Percentiles rank a stretch among this genome's conserved stretches.
Conservation (phyloP, 2,888 invertebrate species). For the Hecatera dysodea region DNA sequence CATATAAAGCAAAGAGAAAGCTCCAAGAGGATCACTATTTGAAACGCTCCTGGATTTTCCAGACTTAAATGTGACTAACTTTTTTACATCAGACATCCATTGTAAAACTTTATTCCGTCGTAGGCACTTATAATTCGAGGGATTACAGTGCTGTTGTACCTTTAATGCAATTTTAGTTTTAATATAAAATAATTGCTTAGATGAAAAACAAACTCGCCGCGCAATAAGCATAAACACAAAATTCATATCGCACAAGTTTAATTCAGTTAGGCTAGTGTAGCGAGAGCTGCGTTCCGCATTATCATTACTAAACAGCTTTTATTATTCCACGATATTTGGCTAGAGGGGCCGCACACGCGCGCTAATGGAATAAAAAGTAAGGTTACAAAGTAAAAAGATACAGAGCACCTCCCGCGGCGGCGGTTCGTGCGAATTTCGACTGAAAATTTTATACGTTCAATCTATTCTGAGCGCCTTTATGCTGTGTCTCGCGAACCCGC, state of each 20-base stretch:
- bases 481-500: slow-evolving; percentile 88
- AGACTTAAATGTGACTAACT: slow-evolving; percentile 81
- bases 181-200: slow-evolving; percentile 69
- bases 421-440: slow-evolving; percentile 89
- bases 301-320: slow-evolving; percentile 90
- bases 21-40: slow-evolving; percentile 84
- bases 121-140: slow-evolving; percentile 48
- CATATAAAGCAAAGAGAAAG: slow-evolving; percentile 86
- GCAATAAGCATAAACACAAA: slow-evolving; percentile 82
- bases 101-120: slow-evolving; percentile 73
- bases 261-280: slow-evolving; percentile 85
- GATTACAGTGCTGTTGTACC: slow-evolving; percentile 5
- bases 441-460: slow-evolving; percentile 91
- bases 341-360: slow-evolving; percentile 89
- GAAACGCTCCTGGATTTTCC: slow-evolving; percentile 79
- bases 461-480: slow-evolving; percentile 90
- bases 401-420: slow-evolving; percentile 88
- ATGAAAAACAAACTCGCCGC: slow-evolving; percentile 77
- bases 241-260: slow-evolving; percentile 83
- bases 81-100: slow-evolving; percentile 77
- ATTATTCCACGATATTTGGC: slow-evolving; percentile 90
- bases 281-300: slow-evolving; percentile 85
- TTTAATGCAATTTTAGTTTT: slow-evolving; percentile 53
- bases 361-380: slow-evolving; percentile 91
- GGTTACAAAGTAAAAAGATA: slow-evolving; percentile 91